phyloP scores from a whole-genome alignment of 2,888 invertebrate genomes.

The Choreutis nemorana region DNA sequence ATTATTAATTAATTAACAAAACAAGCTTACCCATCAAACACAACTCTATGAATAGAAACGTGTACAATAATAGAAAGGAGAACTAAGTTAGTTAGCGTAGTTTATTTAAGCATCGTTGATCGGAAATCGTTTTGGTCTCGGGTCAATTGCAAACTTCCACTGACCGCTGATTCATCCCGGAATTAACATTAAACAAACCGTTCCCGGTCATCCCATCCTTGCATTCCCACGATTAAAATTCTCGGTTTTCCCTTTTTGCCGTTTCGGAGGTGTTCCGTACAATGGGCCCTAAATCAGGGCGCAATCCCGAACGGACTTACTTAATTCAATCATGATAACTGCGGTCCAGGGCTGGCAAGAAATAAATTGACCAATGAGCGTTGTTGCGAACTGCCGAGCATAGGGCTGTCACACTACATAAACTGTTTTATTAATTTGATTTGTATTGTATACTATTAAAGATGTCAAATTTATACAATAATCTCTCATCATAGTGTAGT shows the following conservation, averaged over 20 bases:
- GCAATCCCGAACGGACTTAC: conserved; percentile 35
- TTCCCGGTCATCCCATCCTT: conserved; percentile 10
- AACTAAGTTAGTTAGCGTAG: too few relatives aligned
- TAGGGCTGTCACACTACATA: conserved; percentile 23
- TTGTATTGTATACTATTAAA: too few relatives aligned
- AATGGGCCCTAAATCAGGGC: conserved; percentile 41
- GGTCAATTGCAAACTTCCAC: conserved; percentile 37
- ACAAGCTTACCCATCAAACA: too few relatives aligned
- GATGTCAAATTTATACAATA: too few relatives aligned
- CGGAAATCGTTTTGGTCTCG: too few relatives aligned
- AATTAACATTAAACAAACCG: conserved; percentile 58
- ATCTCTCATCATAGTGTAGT: too few relatives aligned
- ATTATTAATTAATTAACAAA: too few relatives aligned
- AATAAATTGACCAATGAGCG: conserved; percentile 63
- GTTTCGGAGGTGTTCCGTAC: conserved; percentile 16
- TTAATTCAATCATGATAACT: conserved; percentile 67
- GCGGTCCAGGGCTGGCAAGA: conserved; percentile 46
- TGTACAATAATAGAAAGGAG: too few relatives aligned
- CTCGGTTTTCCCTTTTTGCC: conserved; percentile 45
- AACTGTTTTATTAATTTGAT: too few relatives aligned
- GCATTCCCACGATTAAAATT: conserved; percentile 47
- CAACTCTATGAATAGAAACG: too few relatives aligned
- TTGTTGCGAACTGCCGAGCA: conserved; percentile 20
- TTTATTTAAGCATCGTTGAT: too few relatives aligned
- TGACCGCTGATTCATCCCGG: conserved; percentile 33